A percentile compares a stretch with the other conserved stretches of the same genome.
phyloP scores from a whole-genome alignment of 2,888 invertebrate species.

The Epinotia nisella region DNA sequence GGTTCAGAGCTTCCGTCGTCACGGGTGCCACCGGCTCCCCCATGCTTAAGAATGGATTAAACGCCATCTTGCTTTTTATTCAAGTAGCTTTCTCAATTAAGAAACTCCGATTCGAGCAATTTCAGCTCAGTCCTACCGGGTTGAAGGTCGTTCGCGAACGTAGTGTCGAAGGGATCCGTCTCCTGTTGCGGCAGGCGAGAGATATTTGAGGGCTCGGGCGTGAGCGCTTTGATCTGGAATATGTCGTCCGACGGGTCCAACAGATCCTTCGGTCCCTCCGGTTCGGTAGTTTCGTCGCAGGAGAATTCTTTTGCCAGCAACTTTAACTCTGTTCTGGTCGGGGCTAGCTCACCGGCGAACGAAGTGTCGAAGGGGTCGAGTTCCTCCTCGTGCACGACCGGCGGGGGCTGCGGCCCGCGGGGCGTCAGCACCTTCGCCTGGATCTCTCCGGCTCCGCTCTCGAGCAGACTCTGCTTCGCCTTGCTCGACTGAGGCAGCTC shows the following conservation, averaged over 20 bases:
- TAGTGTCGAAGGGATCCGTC: constrained; percentile 94
- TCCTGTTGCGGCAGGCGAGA: constrained; percentile 66
- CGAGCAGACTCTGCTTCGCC: constrained; percentile 70
- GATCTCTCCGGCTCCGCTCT: constrained; percentile 65
- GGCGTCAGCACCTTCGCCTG: constrained; percentile 88
- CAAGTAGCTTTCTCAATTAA: constrained; percentile 54
- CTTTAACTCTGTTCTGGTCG: constrained; percentile 91
- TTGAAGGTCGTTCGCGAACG: constrained; percentile 89
- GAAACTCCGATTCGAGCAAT: constrained; percentile 90
- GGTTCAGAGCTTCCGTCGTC: constrained; percentile 85
- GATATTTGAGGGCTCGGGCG: constrained; percentile 84
- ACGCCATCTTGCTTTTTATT: constrained; percentile 83
- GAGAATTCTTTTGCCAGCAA: constrained; percentile 90
- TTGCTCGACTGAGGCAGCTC: constrained; percentile 71
- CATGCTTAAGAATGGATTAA: constrained; percentile 91
- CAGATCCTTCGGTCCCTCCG: constrained; percentile 73
- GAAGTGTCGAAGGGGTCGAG: constrained; percentile 95
- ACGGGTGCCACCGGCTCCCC: constrained; percentile 86
- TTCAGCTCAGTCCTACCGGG: constrained; percentile 92
- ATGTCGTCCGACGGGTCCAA: constrained; percentile 81
- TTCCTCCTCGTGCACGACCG: constrained; percentile 75
- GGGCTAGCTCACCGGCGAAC: constrained; percentile 89
- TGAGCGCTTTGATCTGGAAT: constrained; percentile 89
- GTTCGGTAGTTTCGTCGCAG: constrained; percentile 73
- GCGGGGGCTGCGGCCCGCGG: constrained; percentile 67